Percentiles rank a stretch among this genome's conserved stretches.
Conservation (phyloP, 2,113 vertebrate genomes). For the Glaucidium brasilianum region DNA sequence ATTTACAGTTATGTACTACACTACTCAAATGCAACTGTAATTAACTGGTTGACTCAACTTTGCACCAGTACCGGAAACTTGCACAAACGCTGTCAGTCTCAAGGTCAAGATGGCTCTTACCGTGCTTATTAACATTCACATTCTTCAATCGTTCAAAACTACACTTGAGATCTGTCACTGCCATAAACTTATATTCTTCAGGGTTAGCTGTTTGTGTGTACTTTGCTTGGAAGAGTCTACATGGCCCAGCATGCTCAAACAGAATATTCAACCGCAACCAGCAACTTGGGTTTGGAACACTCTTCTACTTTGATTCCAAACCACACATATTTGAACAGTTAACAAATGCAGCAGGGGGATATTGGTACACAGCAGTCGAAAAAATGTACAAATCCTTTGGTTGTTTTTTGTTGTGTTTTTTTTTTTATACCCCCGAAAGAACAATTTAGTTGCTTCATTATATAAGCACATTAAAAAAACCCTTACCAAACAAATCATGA, state of each 20-base stretch:
- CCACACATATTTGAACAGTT: slow-evolving; percentile 73
- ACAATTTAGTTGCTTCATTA: not conserved
- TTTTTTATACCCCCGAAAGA: not conserved
- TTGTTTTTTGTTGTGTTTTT: not conserved
- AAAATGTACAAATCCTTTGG: slow-evolving; percentile 36
- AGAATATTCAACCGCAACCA: slow-evolving; percentile 48
- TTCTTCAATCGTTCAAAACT: not conserved
- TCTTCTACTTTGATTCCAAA: slow-evolving; percentile 64
- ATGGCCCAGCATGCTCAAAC: not conserved
- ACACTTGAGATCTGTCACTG: not conserved
- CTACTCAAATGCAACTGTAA: not conserved
- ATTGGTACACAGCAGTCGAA: slow-evolving; percentile 24
- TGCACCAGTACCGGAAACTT: not conserved
- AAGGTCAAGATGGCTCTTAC: not conserved
- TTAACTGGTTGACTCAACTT: not conserved
- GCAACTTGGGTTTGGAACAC: slow-evolving; percentile 62
- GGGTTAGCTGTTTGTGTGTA: not conserved
- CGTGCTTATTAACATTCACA: not conserved
- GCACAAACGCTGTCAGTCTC: not conserved
- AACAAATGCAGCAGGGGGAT: slow-evolving; percentile 60
- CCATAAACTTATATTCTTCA: not conserved
- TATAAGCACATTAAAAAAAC: not conserved
- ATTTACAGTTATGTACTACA: not conserved
- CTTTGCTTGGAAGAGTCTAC: slow-evolving; percentile 13
- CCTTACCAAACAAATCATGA: not conserved